Conservation (phyloP, 2,888 invertebrate species). For the Willowsia nigromaculata region DNA sequence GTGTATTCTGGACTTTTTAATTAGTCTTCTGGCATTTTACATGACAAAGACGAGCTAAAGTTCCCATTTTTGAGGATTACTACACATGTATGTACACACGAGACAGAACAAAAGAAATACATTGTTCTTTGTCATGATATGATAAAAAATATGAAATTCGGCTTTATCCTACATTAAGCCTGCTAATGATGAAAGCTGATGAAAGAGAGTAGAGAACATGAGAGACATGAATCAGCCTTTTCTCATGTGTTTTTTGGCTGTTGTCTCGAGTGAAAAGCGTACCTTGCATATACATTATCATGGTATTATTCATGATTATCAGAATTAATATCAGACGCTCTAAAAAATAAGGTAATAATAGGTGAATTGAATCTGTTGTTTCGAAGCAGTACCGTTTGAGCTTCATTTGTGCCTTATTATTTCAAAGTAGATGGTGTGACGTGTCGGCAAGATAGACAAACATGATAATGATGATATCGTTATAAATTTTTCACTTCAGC, state of each 20-base stretch:
- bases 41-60: slow-evolving; percentile 2
- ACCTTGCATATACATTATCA: not conserved
- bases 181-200: not conserved
- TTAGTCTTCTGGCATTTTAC: slow-evolving; percentile 63
- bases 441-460: slow-evolving; percentile 22
- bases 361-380: not conserved
- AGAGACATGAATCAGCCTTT: not conserved
- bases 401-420: slow-evolving; percentile 30
- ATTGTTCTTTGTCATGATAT: slow-evolving; percentile 5
- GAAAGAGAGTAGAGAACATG: not conserved
- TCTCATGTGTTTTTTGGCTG: not conserved
- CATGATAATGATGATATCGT: slow-evolving; percentile 45
- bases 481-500: not conserved
- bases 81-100: not conserved
- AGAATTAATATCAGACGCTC: not conserved
- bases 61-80: not conserved
- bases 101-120: slow-evolving; percentile 1
- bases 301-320: slow-evolving; percentile 12
- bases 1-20: slow-evolving; percentile 46
- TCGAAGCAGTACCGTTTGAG: not conserved
- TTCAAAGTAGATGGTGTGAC: slow-evolving; percentile 6
- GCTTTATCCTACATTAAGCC: slow-evolving; percentile 1
- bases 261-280: not conserved
- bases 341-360: not conserved
- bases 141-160: not conserved